Evolutionary conservation across 1,140 invertebrate genomes (phyloP), one percentile per base, ranked within the genome.

Genomic region (Drosophila tsacasi): DNA sequence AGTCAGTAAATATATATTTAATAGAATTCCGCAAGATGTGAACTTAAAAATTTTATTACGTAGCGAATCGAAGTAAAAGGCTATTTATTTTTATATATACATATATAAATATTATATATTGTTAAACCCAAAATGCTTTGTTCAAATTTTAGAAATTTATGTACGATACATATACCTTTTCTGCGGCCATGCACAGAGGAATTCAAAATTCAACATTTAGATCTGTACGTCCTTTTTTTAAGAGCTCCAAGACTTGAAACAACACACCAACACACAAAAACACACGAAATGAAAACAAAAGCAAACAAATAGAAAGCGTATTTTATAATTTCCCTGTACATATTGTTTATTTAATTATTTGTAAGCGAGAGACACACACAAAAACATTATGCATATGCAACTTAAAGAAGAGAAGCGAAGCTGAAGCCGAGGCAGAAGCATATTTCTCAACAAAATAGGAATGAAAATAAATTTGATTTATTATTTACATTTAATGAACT

Each of bases 321-420:
- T 55, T 69, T 62, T 62, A 50, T 78, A 69, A 67, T 49, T 78
- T 69, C 67, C 71, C 66, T 89, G 84, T 87, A 87, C 25, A 87
- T 87, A 87, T 84, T 87, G 84, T 87, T 89, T 89, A 87, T 89
- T 87, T 87, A 89, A 89, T 84, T 87, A 87, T 44, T 79, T 79
- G 37, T 79, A 79, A 74, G 71, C 78, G 35, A 55, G 46, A 71
- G 25, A 73, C 8, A 55, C 54, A 57, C 54, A 63, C 25, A 69
- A 47, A 55, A n/a, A 68, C 44, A 61, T 64, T 50, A 44, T 61
- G n/a, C n/a, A 30, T 62, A 79, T 72, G 78, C 64, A 68, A 89
- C 81, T 90, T 86, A 86, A 80, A 72, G 63, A 77, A 63, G 50
- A 49, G 21, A 37, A 37, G 32, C 7, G 2, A 55, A 10, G 52